Conservation (phyloP, 2,888 invertebrate genomes). For the Cheiracanthium punctorium region DNA sequence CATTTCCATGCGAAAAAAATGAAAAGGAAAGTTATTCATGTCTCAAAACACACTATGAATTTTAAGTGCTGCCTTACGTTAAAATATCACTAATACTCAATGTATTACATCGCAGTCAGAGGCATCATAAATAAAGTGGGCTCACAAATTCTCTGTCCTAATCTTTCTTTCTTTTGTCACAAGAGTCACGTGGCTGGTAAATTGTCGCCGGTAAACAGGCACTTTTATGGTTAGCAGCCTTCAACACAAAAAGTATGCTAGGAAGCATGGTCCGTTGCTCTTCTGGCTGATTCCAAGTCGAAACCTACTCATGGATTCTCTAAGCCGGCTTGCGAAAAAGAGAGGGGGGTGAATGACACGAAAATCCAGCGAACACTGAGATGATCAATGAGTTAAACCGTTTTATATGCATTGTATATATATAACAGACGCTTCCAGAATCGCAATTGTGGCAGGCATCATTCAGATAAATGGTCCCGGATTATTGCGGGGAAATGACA, state of each 20-base stretch:
- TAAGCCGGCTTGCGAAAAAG: not conserved
- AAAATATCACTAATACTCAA: no score
- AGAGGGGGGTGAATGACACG: not conserved
- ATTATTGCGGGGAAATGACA: not conserved
- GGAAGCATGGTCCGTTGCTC: conserved; percentile 28
- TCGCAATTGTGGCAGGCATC: not conserved
- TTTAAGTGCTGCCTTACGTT: no score
- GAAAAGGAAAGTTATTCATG: no score
- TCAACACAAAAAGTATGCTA: not conserved
- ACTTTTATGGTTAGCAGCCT: not conserved
- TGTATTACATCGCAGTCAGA: no score
- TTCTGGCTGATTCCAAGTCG: not conserved
- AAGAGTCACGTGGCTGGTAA: not conserved
- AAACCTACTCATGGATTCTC: not conserved
- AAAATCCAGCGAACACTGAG: not conserved
- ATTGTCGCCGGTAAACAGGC: not conserved
- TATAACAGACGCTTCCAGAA: not conserved
- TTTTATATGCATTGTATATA: not conserved
- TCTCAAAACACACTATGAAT: no score
- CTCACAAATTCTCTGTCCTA: not conserved
- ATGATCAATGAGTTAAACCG: not conserved
- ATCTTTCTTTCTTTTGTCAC: not conserved
- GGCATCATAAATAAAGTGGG: not conserved
- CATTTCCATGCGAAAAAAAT: no score
- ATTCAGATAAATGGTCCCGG: not conserved